These are phyloP conservation scores for Nephrotoma flavescens DNA, from an alignment of 2,888 invertebrate species.

Conservation along the genomic window DNA sequence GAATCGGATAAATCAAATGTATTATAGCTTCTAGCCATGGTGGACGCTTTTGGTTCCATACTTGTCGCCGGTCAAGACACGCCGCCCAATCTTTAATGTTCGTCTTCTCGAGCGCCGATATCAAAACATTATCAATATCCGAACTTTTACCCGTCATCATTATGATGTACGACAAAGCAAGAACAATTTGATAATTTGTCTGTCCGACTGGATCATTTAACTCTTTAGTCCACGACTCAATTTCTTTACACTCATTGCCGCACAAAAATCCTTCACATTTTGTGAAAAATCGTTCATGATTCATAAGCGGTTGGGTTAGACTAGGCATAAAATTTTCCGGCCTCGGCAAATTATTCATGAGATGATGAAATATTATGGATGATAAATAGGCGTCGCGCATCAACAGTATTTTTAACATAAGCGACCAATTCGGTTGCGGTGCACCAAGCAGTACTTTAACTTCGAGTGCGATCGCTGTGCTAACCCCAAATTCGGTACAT, in stretches of 20 bases:
- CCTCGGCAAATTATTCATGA: slow-evolving; percentile 35
- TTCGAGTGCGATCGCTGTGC: slow-evolving; percentile 52
- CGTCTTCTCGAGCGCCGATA: slow-evolving; percentile 43
- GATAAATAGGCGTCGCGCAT: slow-evolving; percentile 55
- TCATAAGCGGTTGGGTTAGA: slow-evolving; percentile 32
- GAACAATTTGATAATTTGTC: slow-evolving; percentile 42
- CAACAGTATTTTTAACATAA: slow-evolving; percentile 55
- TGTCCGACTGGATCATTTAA: slow-evolving; percentile 28
- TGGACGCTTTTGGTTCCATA: slow-evolving; percentile 68
- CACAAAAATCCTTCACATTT: slow-evolving; percentile 58
- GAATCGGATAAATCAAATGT: slow-evolving; percentile 43
- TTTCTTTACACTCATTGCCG: slow-evolving; percentile 42
- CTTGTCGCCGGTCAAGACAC: slow-evolving; percentile 60
- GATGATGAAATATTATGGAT: slow-evolving; percentile 39
- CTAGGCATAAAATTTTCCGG: slow-evolving; percentile 30
- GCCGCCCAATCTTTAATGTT: slow-evolving; percentile 47
- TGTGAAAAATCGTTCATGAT: slow-evolving; percentile 21
- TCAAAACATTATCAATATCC: slow-evolving; percentile 47
- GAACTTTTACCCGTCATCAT: slow-evolving; percentile 45
- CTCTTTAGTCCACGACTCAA: slow-evolving; percentile 17
- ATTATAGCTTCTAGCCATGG: slow-evolving; percentile 62
- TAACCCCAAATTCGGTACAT: slow-evolving; percentile 37
- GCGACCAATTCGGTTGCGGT: slow-evolving; percentile 65
- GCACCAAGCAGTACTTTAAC: slow-evolving; percentile 55
- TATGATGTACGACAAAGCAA: slow-evolving; percentile 47